Base-by-base conservation (phyloP, 2,888 invertebrate species). In the Plutella xylostella region DNA sequence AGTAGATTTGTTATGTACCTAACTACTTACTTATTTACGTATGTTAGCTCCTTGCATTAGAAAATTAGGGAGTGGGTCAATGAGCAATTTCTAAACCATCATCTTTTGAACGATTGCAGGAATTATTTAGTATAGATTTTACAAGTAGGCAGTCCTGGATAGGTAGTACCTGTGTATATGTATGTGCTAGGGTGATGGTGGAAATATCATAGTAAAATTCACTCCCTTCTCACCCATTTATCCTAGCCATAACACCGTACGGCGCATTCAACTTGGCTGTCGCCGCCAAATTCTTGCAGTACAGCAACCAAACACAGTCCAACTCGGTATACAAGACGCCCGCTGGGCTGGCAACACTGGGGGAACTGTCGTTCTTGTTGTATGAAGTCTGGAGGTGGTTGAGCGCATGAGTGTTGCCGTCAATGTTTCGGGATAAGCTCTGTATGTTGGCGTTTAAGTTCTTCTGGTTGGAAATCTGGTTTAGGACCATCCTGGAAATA, bases 221-320 rank as follows among this genome's bases (percentile, higher is more conserved):
- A n/a, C n/a, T n/a, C n/a, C n/a, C n/a, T n/a, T 4, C 63, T 63
- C 51, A 87, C 87, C 87, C 86, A 60, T 88, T 88, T 49, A 88
- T 85, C 54, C 86, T 82, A 0, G 87, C 87, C 66, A 87, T 85
- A 2, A 86, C 80, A 0, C 87, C 85, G 51, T 86, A 87, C 0
- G 87, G 85, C 0, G 87, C 72, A 12, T 70, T 72, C 37, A 86
- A 55, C 41, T 78, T 79, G 1, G 85, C 72, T 0, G 87, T 86
- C 1, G 78, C 83, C 4, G 76, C 84, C 45, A 88, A 63, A 63
- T 87, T 87, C 43, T 76, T 68, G 55, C 88, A 88, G 56, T 88
- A 88, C 38, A 87, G 57, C 45, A 86, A 64, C 88, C 88, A 88
- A 12, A 87, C 75, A 50, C 87, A 88, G 55, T 88, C 87, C 53